A percentile compares a stretch with the other conserved stretches of the same genome.
Evolutionary conservation across 2,797 vertebrate genomes (phyloP).

Genomic region (Danionella dracula): DNA sequence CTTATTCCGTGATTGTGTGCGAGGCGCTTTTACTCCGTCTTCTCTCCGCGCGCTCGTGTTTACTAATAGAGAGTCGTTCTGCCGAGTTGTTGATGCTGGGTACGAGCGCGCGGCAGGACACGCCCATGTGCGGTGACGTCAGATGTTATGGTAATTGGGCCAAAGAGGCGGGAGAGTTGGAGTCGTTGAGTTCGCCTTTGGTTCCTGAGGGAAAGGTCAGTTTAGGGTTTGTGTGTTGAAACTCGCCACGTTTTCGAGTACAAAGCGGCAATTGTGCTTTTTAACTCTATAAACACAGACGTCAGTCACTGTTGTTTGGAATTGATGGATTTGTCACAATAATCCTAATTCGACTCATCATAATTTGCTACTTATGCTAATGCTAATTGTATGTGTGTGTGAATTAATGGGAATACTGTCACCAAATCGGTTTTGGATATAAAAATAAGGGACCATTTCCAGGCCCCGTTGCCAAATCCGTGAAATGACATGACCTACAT

Average conservation of each 20-base stretch:
- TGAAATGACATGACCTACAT: too few species aligned
- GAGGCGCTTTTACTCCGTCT: conserved; percentile 1
- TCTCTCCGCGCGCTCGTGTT: conserved; percentile 23
- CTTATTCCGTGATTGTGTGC: conserved; percentile 7
- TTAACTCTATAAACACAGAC: too few species aligned
- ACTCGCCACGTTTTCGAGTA: not conserved
- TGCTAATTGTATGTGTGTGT: too few species aligned
- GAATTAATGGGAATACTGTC: too few species aligned
- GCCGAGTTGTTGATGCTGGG: conserved; percentile 8
- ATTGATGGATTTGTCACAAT: too few species aligned
- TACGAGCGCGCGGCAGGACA: conserved; percentile 9
- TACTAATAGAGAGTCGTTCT: conserved; percentile 23
- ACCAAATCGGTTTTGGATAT: too few species aligned
- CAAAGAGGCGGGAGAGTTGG: not conserved
- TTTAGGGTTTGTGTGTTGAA: conserved; percentile 3
- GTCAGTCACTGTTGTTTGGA: too few species aligned
- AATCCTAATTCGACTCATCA: too few species aligned
- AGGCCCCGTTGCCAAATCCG: too few species aligned
- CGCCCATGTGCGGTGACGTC: conserved; percentile 6
- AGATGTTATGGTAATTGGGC: conserved; percentile 1
- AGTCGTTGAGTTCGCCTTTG: not conserved
- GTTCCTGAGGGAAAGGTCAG: conserved; percentile 14
- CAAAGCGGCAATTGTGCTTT: not conserved
- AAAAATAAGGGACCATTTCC: too few species aligned
- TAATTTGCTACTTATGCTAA: too few species aligned